These are phyloP conservation scores for Belonocnema kinseyi DNA, from an alignment of 1,140 invertebrate species.

Conservation along the genomic window DNA sequence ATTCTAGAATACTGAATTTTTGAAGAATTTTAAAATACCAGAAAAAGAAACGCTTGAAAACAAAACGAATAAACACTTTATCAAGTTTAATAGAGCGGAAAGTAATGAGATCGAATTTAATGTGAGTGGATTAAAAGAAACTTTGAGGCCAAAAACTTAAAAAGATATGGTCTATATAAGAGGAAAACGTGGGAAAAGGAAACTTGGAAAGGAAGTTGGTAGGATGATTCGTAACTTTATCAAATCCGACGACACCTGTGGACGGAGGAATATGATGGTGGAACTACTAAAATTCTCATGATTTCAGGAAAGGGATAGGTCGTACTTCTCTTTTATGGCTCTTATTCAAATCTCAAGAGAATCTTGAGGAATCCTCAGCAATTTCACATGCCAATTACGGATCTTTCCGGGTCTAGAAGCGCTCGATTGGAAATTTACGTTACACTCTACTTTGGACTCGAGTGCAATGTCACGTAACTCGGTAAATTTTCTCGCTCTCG, in stretches of 20 bases:
- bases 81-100: too few species aligned
- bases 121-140: too few species aligned
- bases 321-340: background rate
- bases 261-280: background rate
- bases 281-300: slow-evolving; percentile 9
- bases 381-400: slow-evolving; percentile 21
- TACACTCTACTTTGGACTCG: slow-evolving; percentile 18
- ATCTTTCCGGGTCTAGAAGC: slow-evolving; percentile 7
- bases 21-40: too few species aligned
- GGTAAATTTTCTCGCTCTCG: background rate
- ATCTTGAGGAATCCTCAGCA: background rate
- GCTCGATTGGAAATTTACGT: slow-evolving; percentile 27
- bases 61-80: too few species aligned
- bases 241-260: slow-evolving; percentile 6
- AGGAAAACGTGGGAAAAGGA: background rate
- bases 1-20: too few species aligned
- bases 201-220: background rate
- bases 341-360: slow-evolving; percentile 31
- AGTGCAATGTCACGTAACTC: slow-evolving; percentile 9
- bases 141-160: background rate
- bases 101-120: too few species aligned
- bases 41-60: too few species aligned
- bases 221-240: slow-evolving; percentile 1
- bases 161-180: background rate
- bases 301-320: background rate